Conservation (phyloP, 2,888 invertebrate species). For the Schizaphis graminum region DNA sequence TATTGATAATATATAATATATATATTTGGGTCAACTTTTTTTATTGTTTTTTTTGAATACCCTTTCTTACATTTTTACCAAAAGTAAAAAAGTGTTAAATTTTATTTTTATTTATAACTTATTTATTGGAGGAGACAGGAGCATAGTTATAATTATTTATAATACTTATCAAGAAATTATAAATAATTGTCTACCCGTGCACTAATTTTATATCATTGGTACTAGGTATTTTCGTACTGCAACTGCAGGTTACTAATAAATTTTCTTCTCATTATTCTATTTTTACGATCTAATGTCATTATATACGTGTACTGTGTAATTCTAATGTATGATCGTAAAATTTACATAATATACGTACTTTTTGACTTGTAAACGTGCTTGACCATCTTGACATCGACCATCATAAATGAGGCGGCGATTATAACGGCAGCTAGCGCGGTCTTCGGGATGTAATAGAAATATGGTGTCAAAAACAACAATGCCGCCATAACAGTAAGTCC, state of each 20-base stretch:
- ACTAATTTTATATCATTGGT: background rate
- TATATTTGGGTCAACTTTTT: background rate
- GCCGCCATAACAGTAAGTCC: slow-evolving; percentile 85
- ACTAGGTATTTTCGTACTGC: background rate
- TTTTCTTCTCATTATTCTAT: background rate
- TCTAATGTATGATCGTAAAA: background rate
- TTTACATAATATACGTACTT: slow-evolving; percentile 74
- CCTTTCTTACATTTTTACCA: background rate
- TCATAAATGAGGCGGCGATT: slow-evolving; percentile 91
- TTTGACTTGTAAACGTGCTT: slow-evolving; percentile 91
- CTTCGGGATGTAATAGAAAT: slow-evolving; percentile 89
- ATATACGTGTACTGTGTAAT: background rate
- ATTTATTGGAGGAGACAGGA: background rate
- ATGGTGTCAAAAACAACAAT: slow-evolving; percentile 87
- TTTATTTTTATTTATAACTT: background rate
- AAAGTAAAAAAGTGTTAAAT: background rate
- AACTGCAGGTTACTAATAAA: background rate
- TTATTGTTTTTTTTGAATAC: background rate
- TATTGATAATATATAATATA: too few species aligned
- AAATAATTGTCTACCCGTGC: background rate
- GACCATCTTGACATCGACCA: slow-evolving; percentile 89
- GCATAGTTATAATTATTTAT: background rate
- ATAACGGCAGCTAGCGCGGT: slow-evolving; percentile 90
- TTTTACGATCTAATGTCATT: background rate
- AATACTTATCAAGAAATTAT: background rate